Evolutionary conservation across 2,113 vertebrate genomes (phyloP).

Genomic region (Pionites leucogaster): DNA sequence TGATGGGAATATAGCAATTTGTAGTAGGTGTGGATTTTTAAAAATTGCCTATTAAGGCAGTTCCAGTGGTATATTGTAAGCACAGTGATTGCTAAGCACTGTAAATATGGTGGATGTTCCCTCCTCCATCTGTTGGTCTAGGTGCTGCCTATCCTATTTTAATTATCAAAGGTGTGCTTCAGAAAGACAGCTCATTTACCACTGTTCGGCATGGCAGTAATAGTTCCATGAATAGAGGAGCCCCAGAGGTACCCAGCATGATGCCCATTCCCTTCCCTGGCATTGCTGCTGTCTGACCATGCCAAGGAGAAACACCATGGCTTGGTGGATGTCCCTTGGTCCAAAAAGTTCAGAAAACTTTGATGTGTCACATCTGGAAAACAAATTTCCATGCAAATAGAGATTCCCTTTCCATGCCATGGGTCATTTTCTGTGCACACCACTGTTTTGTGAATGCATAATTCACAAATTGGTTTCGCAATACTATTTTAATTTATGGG

Average conservation of each 20-base stretch:
- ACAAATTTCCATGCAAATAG: neutral
- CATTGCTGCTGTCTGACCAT: neutral
- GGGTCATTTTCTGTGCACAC: neutral
- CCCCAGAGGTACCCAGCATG: neutral
- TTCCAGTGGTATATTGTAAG: neutral
- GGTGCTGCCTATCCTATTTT: neutral
- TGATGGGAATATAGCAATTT: neutral
- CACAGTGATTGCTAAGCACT: neutral
- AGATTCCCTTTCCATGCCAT: rapidly evolving
- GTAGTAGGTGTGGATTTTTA: neutral
- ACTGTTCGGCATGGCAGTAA: neutral
- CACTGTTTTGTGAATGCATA: neutral
- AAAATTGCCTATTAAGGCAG: neutral
- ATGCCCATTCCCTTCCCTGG: neutral
- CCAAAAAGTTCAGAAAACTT: neutral
- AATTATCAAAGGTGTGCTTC: neutral
- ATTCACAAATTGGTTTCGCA: neutral
- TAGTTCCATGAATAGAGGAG: neutral
- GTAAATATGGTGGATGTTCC: neutral
- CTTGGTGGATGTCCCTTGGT: neutral
- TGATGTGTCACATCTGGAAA: neutral
- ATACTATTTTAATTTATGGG: neutral
- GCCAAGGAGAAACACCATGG: neutral
- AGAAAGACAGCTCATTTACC: neutral
- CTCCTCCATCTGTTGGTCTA: neutral